Conservation (phyloP, 2,888 invertebrate species). For the Pharmacophagus antenor region DNA sequence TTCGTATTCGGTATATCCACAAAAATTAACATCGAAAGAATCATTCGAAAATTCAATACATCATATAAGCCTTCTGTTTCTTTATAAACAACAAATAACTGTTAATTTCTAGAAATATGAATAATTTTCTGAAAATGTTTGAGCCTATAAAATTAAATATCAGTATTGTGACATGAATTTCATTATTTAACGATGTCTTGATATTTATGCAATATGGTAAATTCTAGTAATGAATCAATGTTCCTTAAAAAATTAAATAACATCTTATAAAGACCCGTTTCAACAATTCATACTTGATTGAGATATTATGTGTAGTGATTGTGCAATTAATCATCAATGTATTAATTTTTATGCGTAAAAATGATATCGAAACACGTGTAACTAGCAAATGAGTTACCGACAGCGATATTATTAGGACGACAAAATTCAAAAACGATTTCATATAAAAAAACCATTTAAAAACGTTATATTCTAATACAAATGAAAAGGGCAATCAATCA, state of each 20-base stretch:
- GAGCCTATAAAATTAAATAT: too few species aligned
- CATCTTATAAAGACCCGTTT: too few species aligned
- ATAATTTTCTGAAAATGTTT: too few species aligned
- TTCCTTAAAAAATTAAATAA: too few species aligned
- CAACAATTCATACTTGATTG: too few species aligned
- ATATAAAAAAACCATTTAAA: neutral
- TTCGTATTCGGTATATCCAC: neutral
- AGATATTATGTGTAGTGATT: too few species aligned
- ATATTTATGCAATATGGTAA: too few species aligned
- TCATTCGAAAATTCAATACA: neutral
- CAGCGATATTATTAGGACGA: neutral
- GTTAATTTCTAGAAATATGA: neutral
- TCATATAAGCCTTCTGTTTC: neutral
- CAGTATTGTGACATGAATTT: too few species aligned
- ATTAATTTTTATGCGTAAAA: neutral
- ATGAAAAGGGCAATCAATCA: constrained; percentile 40
- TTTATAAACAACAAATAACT: neutral
- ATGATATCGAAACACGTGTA: neutral
- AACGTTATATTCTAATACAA: constrained; percentile 34
- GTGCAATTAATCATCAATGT: too few species aligned
- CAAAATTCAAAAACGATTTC: neutral
- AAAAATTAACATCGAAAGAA: neutral
- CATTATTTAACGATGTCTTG: too few species aligned
- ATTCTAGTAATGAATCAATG: too few species aligned
- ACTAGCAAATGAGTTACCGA: neutral